Evolutionary conservation across 2,797 vertebrate species (phyloP).

Genomic region (Poeciliopsis gracilis): DNA sequence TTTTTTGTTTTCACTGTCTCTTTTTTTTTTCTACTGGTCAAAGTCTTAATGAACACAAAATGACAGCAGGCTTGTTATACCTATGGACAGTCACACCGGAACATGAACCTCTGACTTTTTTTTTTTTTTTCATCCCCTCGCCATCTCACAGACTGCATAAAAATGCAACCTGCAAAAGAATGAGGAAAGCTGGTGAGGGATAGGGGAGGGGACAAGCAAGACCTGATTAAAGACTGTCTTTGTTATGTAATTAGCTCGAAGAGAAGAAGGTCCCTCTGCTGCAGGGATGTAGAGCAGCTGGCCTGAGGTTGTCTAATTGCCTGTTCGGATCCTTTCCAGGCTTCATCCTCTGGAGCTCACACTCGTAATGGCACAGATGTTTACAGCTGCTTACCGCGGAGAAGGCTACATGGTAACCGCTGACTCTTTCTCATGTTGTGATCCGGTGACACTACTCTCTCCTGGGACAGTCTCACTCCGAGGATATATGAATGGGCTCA

Average conservation of each 20-base stretch:
- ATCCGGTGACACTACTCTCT: conserved; percentile 58
- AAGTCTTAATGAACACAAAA: conserved; percentile 14
- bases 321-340: conserved; percentile 73
- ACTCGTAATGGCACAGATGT: conserved; percentile 74
- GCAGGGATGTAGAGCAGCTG: conserved; percentile 76
- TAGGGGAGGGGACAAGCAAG: conserved; percentile 46
- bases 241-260: conserved; percentile 78
- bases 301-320: conserved; percentile 79
- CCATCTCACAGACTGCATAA: conserved; percentile 28
- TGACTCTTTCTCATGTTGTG: conserved; percentile 55
- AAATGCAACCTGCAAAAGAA: conserved; percentile 22
- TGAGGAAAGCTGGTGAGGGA: conserved; percentile 29
- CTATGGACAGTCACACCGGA: conserved; percentile 3
- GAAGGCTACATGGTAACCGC: conserved; percentile 56
- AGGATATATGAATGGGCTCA: conserved; percentile 56
- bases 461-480: conserved; percentile 36
- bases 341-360: conserved; percentile 67
- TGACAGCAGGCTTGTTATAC: conserved; percentile 28
- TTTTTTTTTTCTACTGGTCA: neutral
- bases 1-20: neutral
- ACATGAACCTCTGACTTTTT: conserved; percentile 2
- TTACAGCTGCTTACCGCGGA: conserved; percentile 65
- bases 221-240: conserved; percentile 78
- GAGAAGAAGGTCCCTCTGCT: conserved; percentile 64
- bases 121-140: neutral